Evolutionary conservation across 2,797 vertebrate species (phyloP).

Genomic region (Tenualosa thibaudeaui): DNA sequence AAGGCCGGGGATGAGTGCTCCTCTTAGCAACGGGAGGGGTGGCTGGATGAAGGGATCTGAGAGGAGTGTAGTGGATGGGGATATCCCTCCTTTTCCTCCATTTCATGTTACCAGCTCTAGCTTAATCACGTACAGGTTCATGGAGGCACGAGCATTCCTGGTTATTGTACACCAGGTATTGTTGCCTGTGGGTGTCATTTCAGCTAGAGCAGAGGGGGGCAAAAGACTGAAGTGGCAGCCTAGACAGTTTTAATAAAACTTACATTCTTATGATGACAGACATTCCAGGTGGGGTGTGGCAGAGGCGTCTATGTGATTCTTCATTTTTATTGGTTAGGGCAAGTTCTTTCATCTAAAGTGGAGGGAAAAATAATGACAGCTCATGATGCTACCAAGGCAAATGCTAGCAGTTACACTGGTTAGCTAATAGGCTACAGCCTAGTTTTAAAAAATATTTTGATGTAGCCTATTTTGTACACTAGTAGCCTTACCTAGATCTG

Average conservation of each 20-base stretch:
- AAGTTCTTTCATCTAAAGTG: not conserved
- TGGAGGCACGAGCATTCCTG: not conserved
- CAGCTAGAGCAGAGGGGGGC: not conserved
- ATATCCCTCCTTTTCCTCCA: not conserved
- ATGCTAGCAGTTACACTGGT: no score
- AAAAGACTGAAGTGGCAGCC: not conserved
- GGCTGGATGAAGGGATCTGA: not conserved
- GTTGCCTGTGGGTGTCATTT: conserved; percentile 8
- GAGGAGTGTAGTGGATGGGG: not conserved
- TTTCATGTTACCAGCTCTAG: not conserved
- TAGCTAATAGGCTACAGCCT: no score
- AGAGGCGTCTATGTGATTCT: not conserved
- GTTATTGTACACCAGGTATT: not conserved
- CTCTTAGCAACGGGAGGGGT: not conserved
- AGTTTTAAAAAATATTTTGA: no score
- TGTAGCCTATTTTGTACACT: no score
- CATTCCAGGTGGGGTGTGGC: not conserved
- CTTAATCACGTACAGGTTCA: not conserved
- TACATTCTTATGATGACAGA: conserved; percentile 8
- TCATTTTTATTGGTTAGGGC: not conserved
- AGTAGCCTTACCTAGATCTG: no score
- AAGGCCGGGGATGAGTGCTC: not conserved
- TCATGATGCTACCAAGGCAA: no score
- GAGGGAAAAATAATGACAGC: no score
- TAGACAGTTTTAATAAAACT: conserved; percentile 8